Percentiles rank a stretch among this genome's conserved stretches.
phyloP scores from a whole-genome alignment of 2,888 invertebrate genomes.

The Lepeophtheirus nordmannii region DNA sequence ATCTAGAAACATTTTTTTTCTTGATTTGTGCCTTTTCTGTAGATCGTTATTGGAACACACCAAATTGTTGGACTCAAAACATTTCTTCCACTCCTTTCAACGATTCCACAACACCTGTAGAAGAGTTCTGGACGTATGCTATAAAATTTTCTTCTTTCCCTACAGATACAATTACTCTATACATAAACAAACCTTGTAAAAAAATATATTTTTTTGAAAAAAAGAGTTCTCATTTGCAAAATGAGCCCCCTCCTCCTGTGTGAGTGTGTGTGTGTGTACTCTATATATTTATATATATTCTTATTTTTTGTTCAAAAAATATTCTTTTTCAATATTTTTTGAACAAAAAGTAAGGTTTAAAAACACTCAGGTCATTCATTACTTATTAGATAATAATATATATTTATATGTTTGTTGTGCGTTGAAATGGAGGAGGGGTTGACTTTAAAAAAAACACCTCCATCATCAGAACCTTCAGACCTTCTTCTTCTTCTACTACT shows the following conservation, averaged over 20 bases:
- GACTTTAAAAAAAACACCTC: not conserved
- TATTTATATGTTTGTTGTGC: no score
- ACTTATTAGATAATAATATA: no score
- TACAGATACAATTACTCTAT: not conserved
- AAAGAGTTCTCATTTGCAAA: no score
- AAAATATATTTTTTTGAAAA: no score
- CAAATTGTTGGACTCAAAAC: constrained; percentile 35
- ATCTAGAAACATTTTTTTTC: constrained; percentile 4
- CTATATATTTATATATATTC: no score
- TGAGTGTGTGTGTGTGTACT: no score
- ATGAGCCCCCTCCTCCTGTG: no score
- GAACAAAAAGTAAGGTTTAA: no score
- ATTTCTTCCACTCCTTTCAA: constrained; percentile 28
- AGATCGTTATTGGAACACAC: constrained; percentile 46
- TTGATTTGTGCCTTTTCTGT: constrained; percentile 8
- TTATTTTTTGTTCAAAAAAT: no score
- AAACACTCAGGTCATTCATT: no score
- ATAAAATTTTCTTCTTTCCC: constrained; percentile 8
- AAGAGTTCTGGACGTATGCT: constrained; percentile 46
- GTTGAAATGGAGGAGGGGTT: not conserved
- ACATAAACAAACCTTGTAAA: no score
- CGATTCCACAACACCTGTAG: constrained; percentile 38
- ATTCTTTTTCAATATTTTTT: no score
- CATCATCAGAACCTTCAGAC: not conserved
- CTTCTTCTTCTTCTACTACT: not conserved